Base-by-base conservation (phyloP, 1,140 invertebrate species). In the Tetragnatha versicolor region DNA sequence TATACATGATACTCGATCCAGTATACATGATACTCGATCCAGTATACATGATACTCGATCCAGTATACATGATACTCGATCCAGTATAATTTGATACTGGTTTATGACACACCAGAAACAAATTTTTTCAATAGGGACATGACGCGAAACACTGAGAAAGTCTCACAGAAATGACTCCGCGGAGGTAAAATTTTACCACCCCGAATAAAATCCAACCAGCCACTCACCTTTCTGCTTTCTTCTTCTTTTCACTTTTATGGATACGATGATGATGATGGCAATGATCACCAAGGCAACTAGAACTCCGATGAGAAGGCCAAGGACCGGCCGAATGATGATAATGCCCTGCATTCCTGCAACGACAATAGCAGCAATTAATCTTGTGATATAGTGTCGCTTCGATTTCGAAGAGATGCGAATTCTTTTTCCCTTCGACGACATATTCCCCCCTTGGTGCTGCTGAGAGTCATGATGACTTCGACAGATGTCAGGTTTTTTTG, bases 321-420 rank as follows among this genome's bases (percentile, higher is more conserved):
- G 63, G 9, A 82, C 82, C 12, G 72, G 82, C 63, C 91, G 92
- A 82, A 92, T 89, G 22, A 83, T 80, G 33, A 80, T 80, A 37
- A 80, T 80, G 20, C 79, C 79, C 39, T 80, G 33, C 70, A 80
- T 75, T 47, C 79, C 79, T 80, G 33, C 7, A 75, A 70, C 27
- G 33, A 77, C 39, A 77, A 42, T 31, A 55, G 20, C 35, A 27
- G 17, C 69, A 72, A 72, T 72, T 72, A 72, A 72, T 72, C 51
- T 42, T 55, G 42, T 39, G 35, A 58, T 58, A 65, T 42, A 39
- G 12, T 42, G 60, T 63, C 33, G 7, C 22, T 63, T 42, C 14
- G 22, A 37, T 31, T 45, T 45, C 60, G 25, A 39, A 12, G 60
- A 63, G 60, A 25, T 63, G 10, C 20, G 5, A 17, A 63, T 63